phyloP scores from a whole-genome alignment of 2,113 vertebrate species.

The Ramphastos sulfuratus region DNA sequence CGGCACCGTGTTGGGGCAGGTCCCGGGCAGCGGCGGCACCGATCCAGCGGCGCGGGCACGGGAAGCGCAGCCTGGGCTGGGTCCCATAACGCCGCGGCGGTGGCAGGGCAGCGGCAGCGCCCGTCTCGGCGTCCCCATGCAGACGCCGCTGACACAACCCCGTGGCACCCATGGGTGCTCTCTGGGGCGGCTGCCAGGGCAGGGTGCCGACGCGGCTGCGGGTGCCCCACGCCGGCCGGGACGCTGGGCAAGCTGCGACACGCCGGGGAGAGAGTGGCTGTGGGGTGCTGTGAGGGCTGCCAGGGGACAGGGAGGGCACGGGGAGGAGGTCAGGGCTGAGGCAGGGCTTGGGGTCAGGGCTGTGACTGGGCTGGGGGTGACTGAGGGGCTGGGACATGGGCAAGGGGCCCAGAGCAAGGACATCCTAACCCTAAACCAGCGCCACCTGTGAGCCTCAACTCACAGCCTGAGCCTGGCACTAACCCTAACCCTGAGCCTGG shows the following conservation, averaged over 20 bases:
- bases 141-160: neutral
- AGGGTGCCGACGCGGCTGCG: neutral
- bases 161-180: neutral
- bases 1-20: fast-evolving
- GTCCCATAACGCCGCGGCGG: neutral
- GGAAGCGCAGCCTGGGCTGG: neutral
- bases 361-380: neutral
- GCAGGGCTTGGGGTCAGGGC: neutral
- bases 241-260: fast-evolving
- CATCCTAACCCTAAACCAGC: too few relatives aligned
- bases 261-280: fast-evolving
- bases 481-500: too few relatives aligned
- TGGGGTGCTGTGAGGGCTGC: too few relatives aligned
- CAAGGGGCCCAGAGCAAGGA: too few relatives aligned
- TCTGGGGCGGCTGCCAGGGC: neutral
- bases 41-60: fast-evolving
- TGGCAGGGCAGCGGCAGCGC: neutral
- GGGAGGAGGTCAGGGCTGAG: neutral
- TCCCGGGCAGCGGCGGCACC: neutral
- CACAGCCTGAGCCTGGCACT: too few relatives aligned
- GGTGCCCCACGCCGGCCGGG: neutral
- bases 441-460: too few relatives aligned
- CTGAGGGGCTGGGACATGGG: too few relatives aligned
- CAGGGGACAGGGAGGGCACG: neutral
- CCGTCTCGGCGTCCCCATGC: fast-evolving